Evolutionary conservation across 2,888 invertebrate species (phyloP), one percentile per base, ranked within the genome.

Genomic region (Dorcus parallelipipedus): DNA sequence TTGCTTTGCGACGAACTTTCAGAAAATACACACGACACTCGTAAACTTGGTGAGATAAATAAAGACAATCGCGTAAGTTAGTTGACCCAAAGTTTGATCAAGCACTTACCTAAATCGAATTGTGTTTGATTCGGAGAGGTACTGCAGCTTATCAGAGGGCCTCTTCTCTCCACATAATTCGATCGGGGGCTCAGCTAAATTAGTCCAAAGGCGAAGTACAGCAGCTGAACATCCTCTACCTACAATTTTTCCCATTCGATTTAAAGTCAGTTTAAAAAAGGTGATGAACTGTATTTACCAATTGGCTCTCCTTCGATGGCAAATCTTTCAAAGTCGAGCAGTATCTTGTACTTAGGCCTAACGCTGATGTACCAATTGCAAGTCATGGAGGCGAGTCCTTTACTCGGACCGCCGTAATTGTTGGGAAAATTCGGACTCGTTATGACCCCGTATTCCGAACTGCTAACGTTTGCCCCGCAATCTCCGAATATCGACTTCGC

Each of bases 341-440:
- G 86, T 71, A 99, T 88, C 75, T 90, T 88, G 77, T 93, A 91
- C 69, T 89, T 89, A 38, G 91, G 89, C 67, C 90, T 85, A 60
- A 94, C 95, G 63, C 87, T 89, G 74, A 99, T 91, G 76, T 91
- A 92, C 98, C 98, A 99, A 80, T 97, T 95, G 82, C 98, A 99
- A 63, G 92, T 93, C 77, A 90, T 89, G 66, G 92, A 92, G 51
- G 93, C 90, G 67, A 89, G 83, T 54, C 89, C 90, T 66, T 87
- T 86, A 47, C 86, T 82, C 2, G 93, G 93, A 49, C 91, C 88
- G 73, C 90, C 90, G 81, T 98, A 98, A 70, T 94, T 90, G 60
- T 87, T 85, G 53, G 97, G 97, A 82, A 87, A 96, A 71, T 93
- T 91, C 45, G 97, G 97, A 66, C 95, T 95, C 62, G 89, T 87